A percentile compares a stretch with the other conserved stretches of the same genome.
phyloP scores from a whole-genome alignment of 1,140 invertebrate genomes.

The Ostrea denselamellosa region DNA sequence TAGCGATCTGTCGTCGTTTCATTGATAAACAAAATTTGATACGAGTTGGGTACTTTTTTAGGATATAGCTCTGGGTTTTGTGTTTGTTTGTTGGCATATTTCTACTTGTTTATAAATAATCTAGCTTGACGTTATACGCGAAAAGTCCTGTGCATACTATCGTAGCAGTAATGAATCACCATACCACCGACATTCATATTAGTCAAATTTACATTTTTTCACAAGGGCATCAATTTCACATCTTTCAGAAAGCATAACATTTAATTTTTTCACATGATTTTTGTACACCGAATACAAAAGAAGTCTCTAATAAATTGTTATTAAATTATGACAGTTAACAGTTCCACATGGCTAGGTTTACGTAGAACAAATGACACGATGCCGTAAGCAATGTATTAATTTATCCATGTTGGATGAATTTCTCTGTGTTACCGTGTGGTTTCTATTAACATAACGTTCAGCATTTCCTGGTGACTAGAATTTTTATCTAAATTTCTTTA shows the following conservation, averaged over 20 bases:
- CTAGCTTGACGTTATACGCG: no score
- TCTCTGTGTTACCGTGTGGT: not conserved
- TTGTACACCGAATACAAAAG: conserved; percentile 1
- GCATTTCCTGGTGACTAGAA: not conserved
- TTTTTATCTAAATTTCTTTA: not conserved
- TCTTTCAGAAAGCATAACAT: not conserved
- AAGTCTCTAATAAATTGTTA: conserved; percentile 24
- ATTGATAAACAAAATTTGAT: no score
- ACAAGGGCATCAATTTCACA: not conserved
- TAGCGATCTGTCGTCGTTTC: no score
- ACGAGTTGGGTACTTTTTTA: no score
- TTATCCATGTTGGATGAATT: conserved; percentile 6
- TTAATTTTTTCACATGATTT: not conserved
- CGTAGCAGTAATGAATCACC: no score
- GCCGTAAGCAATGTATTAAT: conserved; percentile 27
- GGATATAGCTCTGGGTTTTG: no score
- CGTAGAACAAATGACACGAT: not conserved
- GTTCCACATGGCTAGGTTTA: conserved; percentile 19
- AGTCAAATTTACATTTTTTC: not conserved
- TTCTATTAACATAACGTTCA: not conserved
- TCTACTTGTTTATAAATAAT: no score
- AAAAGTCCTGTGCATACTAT: no score
- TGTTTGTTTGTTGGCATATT: no score
- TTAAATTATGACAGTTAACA: conserved; percentile 29
- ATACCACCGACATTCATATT: not conserved